phyloP scores from a whole-genome alignment of 2,113 vertebrate species.

The Monarcha castaneiventris region DNA sequence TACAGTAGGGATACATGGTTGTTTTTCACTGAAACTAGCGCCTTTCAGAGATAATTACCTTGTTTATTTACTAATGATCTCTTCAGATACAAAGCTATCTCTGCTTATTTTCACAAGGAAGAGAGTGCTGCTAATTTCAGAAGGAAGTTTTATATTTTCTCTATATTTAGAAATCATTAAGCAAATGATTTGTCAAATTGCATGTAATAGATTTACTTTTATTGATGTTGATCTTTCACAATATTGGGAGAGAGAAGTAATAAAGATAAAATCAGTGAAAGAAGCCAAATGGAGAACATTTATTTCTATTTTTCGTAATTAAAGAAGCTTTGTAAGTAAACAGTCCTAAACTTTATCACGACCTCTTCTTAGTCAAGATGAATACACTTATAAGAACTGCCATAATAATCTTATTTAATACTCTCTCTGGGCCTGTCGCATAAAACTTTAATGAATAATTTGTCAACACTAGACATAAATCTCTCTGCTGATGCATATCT shows the following conservation, averaged over 20 bases:
- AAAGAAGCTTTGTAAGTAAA: conserved; percentile 28
- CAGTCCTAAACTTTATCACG: conserved; percentile 20
- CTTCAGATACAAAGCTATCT: background rate
- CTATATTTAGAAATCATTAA: conserved; percentile 26
- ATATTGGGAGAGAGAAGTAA: conserved; percentile 17
- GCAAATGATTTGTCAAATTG: conserved; percentile 33
- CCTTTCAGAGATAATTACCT: conserved; percentile 26
- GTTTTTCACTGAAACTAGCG: conserved; percentile 17
- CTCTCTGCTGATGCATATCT: conserved; percentile 53
- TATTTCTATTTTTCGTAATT: conserved; percentile 34
- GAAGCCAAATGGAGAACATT: conserved; percentile 12
- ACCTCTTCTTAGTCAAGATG: conserved; percentile 55
- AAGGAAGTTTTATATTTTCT: background rate
- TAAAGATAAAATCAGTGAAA: conserved; percentile 39
- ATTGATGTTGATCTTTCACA: conserved; percentile 32
- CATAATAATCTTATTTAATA: conserved; percentile 56
- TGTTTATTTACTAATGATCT: conserved; percentile 37
- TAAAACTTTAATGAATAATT: conserved; percentile 65
- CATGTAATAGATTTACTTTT: conserved; percentile 3
- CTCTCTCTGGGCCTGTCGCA: conserved; percentile 31
- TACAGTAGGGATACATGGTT: background rate
- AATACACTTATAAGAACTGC: conserved; percentile 46
- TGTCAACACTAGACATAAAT: conserved; percentile 67
- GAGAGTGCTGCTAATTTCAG: background rate
- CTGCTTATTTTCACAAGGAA: background rate